Evolutionary conservation across 1,140 invertebrate genomes (phyloP).

Genomic region (Helicoverpa zea): DNA sequence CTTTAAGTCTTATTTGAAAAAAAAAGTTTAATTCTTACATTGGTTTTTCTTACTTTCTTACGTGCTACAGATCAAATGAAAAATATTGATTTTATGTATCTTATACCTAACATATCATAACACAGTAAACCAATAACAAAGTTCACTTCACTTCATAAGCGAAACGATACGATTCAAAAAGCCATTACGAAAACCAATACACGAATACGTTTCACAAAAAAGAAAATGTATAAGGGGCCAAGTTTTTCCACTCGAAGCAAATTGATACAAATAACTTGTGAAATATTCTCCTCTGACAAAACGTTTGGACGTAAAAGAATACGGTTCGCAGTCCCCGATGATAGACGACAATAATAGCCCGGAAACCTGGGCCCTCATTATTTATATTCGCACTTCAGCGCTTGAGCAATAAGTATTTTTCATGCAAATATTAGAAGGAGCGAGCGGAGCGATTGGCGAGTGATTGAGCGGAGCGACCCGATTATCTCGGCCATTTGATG

Average conservation of each 20-base stretch:
- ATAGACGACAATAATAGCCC: conserved; percentile 74
- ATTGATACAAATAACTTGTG: conserved; percentile 47
- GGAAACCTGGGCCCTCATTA: conserved; percentile 68
- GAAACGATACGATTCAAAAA: conserved; percentile 22
- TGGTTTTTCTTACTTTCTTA: too few species aligned
- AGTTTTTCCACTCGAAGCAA: conserved; percentile 31
- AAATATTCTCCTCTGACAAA: conserved; percentile 43
- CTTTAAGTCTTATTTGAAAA: too few species aligned
- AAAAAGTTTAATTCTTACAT: too few species aligned
- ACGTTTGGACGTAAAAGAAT: conserved; percentile 47
- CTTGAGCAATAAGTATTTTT: conserved; percentile 67
- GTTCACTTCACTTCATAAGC: conserved; percentile 28
- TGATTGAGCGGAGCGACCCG: conserved; percentile 31
- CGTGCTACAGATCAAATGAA: too few species aligned
- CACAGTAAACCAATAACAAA: conserved; percentile 20
- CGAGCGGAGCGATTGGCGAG: conserved; percentile 38
- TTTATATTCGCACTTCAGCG: conserved; percentile 73
- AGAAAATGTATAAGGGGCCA: not conserved
- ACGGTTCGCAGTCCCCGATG: conserved; percentile 56
- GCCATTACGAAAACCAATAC: conserved; percentile 31
- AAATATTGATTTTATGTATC: too few species aligned
- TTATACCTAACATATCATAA: not conserved
- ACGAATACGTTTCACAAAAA: conserved; percentile 23
- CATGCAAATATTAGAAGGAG: conserved; percentile 71
- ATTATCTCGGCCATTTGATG: conserved; percentile 31